phyloP scores from a whole-genome alignment of 1,140 invertebrate species.

The Drosophila funebris region DNA sequence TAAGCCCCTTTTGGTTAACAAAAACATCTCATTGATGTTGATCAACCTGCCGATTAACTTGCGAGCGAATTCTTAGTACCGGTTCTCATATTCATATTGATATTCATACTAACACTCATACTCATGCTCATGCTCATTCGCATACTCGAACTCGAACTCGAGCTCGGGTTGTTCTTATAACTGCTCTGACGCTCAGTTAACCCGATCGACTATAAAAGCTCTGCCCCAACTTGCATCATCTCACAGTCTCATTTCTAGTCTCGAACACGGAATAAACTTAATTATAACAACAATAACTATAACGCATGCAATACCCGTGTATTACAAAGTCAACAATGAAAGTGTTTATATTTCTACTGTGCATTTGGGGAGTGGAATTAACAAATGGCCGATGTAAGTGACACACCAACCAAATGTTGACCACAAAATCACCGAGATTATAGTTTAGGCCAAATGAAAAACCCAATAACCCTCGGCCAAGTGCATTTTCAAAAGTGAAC shows the following conservation, averaged over 20 bases:
- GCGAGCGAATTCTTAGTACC: conserved; percentile 20
- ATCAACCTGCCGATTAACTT: conserved; percentile 19
- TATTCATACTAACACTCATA: background rate
- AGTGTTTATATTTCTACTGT: conserved; percentile 24
- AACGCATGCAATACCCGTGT: background rate
- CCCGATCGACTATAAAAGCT: conserved; percentile 37
- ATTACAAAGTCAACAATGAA: conserved; percentile 20
- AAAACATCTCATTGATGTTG: conserved; percentile 19
- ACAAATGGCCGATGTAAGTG: conserved; percentile 44
- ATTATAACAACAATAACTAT: background rate
- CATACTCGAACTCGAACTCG: background rate
- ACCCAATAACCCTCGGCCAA: conserved; percentile 16
- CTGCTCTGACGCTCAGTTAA: conserved; percentile 6
- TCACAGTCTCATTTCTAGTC: conserved; percentile 35
- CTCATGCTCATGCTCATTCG: background rate
- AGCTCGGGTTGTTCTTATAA: conserved; percentile 19
- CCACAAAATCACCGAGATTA: background rate
- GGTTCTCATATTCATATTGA: conserved; percentile 19
- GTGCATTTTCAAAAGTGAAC: conserved; percentile 10
- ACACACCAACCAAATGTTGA: background rate
- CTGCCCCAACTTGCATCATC: background rate
- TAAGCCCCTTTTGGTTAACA: conserved; percentile 21
- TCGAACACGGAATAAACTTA: background rate
- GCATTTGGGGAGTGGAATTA: conserved; percentile 31
- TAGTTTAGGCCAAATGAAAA: conserved; percentile 11